These are phyloP conservation scores for Acanthococcus lagerstroemiae DNA, from an alignment of 2,888 invertebrate genomes.

Conservation along the genomic window DNA sequence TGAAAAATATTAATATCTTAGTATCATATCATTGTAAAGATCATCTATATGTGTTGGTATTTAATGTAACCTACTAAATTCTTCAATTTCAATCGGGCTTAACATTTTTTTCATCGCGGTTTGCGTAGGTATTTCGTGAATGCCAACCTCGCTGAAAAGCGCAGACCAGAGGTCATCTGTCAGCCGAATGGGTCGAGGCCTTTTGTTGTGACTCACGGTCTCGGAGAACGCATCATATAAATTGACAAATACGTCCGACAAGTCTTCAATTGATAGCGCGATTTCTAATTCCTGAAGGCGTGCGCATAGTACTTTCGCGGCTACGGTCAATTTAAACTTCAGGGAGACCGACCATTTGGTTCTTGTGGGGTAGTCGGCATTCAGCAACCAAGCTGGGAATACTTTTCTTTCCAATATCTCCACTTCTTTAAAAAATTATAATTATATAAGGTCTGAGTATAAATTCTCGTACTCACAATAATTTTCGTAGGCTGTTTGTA, in stretches of 20 bases:
- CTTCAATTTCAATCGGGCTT: neutral
- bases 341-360: slow-evolving; percentile 2
- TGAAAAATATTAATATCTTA: slow-evolving; percentile 3
- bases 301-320: slow-evolving; percentile 2
- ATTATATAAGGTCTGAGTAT: too few species aligned
- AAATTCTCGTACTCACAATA: too few species aligned
- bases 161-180: neutral
- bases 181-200: neutral
- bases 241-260: slow-evolving; percentile 1
- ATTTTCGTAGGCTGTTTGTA: too few species aligned
- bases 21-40: slow-evolving; percentile 6
- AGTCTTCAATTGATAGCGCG: neutral
- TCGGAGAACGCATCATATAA: neutral
- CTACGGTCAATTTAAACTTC: slow-evolving; percentile 1
- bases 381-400: neutral
- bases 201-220: neutral
- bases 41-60: slow-evolving; percentile 3
- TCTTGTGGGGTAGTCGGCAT: neutral
- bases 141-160: slow-evolving; percentile 1
- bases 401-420: neutral
- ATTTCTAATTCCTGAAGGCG: neutral
- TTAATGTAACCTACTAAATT: slow-evolving; percentile 3
- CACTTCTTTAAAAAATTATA: too few species aligned
- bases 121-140: neutral
- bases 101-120: slow-evolving; percentile 1